Evolutionary conservation across 2,888 invertebrate species (phyloP), one percentile per base, ranked within the genome.

Genomic region (Mystacides longicornis): DNA sequence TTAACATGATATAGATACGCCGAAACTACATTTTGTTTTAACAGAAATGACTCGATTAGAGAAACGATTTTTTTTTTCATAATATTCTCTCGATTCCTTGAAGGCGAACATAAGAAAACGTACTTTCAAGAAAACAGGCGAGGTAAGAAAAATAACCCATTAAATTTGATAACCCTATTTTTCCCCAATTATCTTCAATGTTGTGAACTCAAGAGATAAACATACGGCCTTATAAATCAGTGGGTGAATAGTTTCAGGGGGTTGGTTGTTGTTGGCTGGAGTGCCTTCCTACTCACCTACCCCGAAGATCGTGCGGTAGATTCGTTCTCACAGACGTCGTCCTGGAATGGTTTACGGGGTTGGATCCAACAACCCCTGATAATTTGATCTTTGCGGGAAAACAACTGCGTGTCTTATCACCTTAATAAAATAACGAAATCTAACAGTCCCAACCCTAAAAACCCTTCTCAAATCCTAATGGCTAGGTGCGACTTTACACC

Each of bases 391-490:
- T 45, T 54, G 53, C 23, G 54, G 54, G 51, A 51, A 59, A 56
- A 59, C 59, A 59, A 59, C 56, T 48, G 55, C 54, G 55, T 55
- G 54, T 54, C 52, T 59, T 59, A 59, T 59, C 54, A 54, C 55
- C 54, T 52, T 56, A 54, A 51, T 54, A 59, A 59, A 54, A 59
- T 56, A 56, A 56, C 49, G 48, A 53, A 54, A 56, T 53, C 54
- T 56, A 53, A 58, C 57, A 48, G 55, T 45, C 20, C 46, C 43
- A 37, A 37, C 16, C n/a, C 37, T 37, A n/a, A 37, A 37, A 16
- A 37, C 37, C 37, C 37, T 37, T 37, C 16, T 37, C 37, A 37
- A 14, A 37, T n/a, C n/a, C n/a, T n/a, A n/a, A n/a, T n/a, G n/a
- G n/a, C n/a, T n/a, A n/a, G n/a, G n/a, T n/a, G n/a, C n/a, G n/a